A percentile compares a stretch with the other conserved stretches of the same genome.
These are phyloP conservation scores for Monochamus alternatus DNA, from an alignment of 2,888 invertebrate genomes.

Conservation along the genomic window DNA sequence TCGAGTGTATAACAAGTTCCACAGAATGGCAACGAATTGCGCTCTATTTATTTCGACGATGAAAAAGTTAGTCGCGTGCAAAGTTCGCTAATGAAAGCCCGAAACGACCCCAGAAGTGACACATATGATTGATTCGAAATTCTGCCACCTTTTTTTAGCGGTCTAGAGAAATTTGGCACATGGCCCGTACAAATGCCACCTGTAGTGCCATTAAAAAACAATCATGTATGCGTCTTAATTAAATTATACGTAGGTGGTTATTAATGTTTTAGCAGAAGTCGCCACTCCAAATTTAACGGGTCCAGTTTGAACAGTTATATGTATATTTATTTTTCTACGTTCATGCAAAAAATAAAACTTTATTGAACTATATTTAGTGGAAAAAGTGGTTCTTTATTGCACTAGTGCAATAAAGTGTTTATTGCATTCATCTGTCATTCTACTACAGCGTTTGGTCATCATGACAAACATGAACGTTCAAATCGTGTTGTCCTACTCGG, in stretches of 20 bases:
- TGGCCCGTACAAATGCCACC: conserved; percentile 44
- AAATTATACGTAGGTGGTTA: conserved; percentile 16
- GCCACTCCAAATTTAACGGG: no score
- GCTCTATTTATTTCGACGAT: conserved; percentile 14
- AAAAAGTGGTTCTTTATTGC: no score
- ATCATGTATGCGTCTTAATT: conserved; percentile 31
- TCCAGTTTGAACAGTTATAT: no score
- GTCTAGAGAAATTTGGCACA: conserved; percentile 48
- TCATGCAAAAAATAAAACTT: no score
- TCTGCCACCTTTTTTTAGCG: conserved; percentile 36
- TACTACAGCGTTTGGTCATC: no score
- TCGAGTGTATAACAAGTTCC: neutral
- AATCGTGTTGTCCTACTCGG: no score
- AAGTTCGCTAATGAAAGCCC: conserved; percentile 50
- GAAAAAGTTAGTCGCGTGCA: conserved; percentile 53
- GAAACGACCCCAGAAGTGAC: conserved; percentile 49
- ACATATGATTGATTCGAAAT: conserved; percentile 55
- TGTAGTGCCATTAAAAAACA: conserved; percentile 46
- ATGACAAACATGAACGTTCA: no score
- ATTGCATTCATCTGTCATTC: no score
- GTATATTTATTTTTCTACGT: no score
- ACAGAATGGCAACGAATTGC: neutral
- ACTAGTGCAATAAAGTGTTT: no score
- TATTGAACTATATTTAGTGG: no score
- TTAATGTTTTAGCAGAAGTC: neutral